These are phyloP conservation scores for Trachymyrmex septentrionalis DNA, from an alignment of 1,140 invertebrate species.

Conservation along the genomic window DNA sequence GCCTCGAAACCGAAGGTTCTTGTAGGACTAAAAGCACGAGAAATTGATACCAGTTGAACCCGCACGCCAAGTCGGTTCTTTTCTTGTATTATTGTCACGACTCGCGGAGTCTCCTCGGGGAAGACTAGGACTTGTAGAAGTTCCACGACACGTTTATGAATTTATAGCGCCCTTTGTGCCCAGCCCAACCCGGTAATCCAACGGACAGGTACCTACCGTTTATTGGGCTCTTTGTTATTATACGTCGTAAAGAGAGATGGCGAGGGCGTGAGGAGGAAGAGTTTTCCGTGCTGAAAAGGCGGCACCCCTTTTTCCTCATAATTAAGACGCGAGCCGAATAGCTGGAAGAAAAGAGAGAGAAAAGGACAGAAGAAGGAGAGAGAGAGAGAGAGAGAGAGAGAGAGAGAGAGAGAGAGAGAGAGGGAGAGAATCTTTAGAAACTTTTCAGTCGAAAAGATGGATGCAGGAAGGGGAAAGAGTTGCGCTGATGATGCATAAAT, in stretches of 20 bases:
- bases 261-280: background rate
- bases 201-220: constrained; percentile 81
- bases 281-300: constrained; percentile 69
- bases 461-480: constrained; percentile 83
- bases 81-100: constrained; percentile 79
- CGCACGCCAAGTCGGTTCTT: constrained; percentile 26
- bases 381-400: background rate
- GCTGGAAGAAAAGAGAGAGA: constrained; percentile 12
- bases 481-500: constrained; percentile 84
- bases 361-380: background rate
- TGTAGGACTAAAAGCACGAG: background rate
- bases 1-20: background rate
- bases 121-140: constrained; percentile 55
- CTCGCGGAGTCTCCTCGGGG: constrained; percentile 42
- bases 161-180: constrained; percentile 81
- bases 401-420: background rate
- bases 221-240: constrained; percentile 82
- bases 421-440: constrained; percentile 79
- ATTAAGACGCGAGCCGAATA: constrained; percentile 79
- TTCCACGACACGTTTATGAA: constrained; percentile 82
- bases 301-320: constrained; percentile 78
- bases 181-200: constrained; percentile 75
- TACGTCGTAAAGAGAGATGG: constrained; percentile 59
- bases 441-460: constrained; percentile 83
- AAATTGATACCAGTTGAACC: constrained; percentile 33